Percentiles rank a stretch among this genome's conserved stretches.
phyloP scores from a whole-genome alignment of 2,888 invertebrate species.

The Idaea dimidiata region DNA sequence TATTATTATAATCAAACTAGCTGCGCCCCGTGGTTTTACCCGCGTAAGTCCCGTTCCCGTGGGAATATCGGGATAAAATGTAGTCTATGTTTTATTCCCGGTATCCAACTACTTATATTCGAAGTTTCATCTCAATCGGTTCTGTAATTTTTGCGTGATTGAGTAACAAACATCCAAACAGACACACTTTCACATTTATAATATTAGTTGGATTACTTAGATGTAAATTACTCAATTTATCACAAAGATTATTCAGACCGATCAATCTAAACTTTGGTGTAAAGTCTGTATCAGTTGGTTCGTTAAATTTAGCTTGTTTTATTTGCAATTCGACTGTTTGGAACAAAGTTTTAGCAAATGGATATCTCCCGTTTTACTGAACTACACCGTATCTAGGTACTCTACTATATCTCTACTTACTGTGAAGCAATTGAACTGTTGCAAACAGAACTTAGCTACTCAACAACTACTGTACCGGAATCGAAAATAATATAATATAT shows the following conservation, averaged over 20 bases:
- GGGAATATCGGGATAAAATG: too few species aligned
- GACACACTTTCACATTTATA: too few species aligned
- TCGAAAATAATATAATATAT: neutral
- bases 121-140: too few species aligned
- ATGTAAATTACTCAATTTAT: too few species aligned
- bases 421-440: constrained; percentile 6
- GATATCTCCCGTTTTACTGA: constrained; percentile 20
- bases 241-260: constrained; percentile 14
- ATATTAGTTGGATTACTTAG: too few species aligned
- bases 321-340: constrained; percentile 25
- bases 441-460: neutral
- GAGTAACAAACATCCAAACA: too few species aligned
- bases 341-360: constrained; percentile 26
- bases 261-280: constrained; percentile 19
- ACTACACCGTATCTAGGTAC: constrained; percentile 15
- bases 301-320: constrained; percentile 26
- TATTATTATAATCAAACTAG: too few species aligned
- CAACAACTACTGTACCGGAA: neutral
- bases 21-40: too few species aligned
- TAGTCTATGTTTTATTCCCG: too few species aligned
- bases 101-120: too few species aligned
- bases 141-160: too few species aligned
- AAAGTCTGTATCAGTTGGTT: constrained; percentile 12
- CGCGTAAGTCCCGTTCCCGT: too few species aligned
- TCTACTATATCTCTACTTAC: constrained; percentile 13